Evolutionary conservation across 2,888 invertebrate genomes (phyloP).

Genomic region (Hylaea fasciaria): DNA sequence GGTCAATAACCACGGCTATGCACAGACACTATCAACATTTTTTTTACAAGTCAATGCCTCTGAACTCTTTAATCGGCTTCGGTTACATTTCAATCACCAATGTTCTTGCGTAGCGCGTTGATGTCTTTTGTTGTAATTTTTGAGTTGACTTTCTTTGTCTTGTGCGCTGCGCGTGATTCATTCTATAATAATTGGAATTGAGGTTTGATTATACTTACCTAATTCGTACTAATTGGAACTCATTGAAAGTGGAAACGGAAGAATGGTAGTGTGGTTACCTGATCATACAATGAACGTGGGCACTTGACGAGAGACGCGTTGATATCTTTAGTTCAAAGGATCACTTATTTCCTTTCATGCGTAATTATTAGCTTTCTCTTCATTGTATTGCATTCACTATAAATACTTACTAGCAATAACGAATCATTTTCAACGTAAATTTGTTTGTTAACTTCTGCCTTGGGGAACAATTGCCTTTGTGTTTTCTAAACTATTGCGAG

Average conservation of each 20-base stretch:
- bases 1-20: conserved; percentile 72
- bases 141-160: conserved; percentile 4
- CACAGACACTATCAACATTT: conserved; percentile 63
- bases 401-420: conserved; percentile 8
- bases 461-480: conserved; percentile 8
- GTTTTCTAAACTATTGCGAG: neutral
- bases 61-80: conserved; percentile 41
- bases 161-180: neutral
- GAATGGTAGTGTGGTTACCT: conserved; percentile 12
- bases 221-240: neutral
- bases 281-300: conserved; percentile 26
- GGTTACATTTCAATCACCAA: conserved; percentile 31
- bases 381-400: conserved; percentile 13
- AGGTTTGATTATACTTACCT: neutral
- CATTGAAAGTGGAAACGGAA: conserved; percentile 22
- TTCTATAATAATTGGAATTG: neutral
- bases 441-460: neutral
- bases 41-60: conserved; percentile 76
- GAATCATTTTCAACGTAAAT: conserved; percentile 5
- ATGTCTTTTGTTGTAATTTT: conserved; percentile 35
- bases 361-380: conserved; percentile 24
- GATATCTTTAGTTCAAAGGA: conserved; percentile 55
- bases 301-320: conserved; percentile 51
- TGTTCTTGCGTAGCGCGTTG: conserved; percentile 35
- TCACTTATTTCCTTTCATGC: conserved; percentile 9